Conservation (phyloP, 2,113 vertebrate genomes). For the Himantopus leucocephalus region DNA sequence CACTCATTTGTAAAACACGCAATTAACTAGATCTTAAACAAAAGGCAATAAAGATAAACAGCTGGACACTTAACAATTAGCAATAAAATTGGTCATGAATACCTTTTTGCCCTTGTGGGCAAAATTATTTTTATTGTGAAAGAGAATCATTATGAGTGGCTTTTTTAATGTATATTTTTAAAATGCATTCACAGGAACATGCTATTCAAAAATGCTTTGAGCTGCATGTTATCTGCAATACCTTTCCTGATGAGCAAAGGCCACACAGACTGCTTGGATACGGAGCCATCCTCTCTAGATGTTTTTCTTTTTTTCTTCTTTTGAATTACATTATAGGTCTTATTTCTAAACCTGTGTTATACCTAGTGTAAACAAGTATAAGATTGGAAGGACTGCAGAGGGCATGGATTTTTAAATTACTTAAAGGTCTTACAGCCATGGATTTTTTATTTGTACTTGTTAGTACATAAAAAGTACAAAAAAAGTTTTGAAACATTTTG, state of each 20-base stretch:
- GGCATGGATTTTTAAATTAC: background rate
- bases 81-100: background rate
- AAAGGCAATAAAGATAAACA: conserved; percentile 49
- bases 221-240: background rate
- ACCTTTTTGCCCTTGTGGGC: background rate
- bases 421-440: background rate
- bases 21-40: conserved; percentile 7
- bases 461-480: background rate
- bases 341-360: background rate
- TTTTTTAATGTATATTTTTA: background rate
- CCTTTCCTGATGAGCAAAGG: background rate
- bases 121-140: background rate
- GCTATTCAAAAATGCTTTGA: background rate
- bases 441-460: background rate
- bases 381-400: background rate
- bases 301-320: background rate
- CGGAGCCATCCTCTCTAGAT: background rate
- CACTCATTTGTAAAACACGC: background rate
- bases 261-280: background rate
- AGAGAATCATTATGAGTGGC: background rate
- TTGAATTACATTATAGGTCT: background rate
- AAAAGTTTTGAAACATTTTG: background rate
- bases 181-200: background rate
- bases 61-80: background rate
- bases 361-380: background rate